These are phyloP conservation scores for Fundulus diaphanus DNA, from an alignment of 2,797 vertebrate genomes.

Conservation along the genomic window DNA sequence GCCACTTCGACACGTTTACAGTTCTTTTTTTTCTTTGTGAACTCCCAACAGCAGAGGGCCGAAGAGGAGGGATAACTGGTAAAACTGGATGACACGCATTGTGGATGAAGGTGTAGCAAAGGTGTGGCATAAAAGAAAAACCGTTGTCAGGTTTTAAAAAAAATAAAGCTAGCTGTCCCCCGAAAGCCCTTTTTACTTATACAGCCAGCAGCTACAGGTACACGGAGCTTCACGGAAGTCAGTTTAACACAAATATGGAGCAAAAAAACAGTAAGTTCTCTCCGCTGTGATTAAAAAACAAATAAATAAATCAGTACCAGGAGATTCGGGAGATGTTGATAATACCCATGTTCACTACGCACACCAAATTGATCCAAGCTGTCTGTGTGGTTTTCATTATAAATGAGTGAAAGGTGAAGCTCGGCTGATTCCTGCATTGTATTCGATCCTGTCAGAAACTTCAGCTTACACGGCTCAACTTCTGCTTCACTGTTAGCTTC, in stretches of 20 bases:
- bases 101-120: background rate
- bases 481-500: background rate
- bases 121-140: constrained; percentile 37
- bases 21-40: too few relatives aligned
- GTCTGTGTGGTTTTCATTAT: constrained; percentile 16
- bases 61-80: background rate
- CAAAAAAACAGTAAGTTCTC: background rate
- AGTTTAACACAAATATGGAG: background rate
- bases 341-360: background rate
- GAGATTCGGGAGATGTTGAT: background rate
- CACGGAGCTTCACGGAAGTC: background rate
- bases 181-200: background rate
- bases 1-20: background rate
- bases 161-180: background rate
- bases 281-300: too few relatives aligned
- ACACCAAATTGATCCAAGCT: background rate
- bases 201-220: background rate
- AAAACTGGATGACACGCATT: background rate
- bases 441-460: constrained; percentile 56
- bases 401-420: constrained; percentile 31
- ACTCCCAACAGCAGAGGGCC: background rate
- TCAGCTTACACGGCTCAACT: constrained; percentile 27
- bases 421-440: constrained; percentile 44
- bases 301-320: background rate
- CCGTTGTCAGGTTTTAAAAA: background rate